A percentile compares a stretch with the other conserved stretches of the same genome.
Evolutionary conservation across 2,888 invertebrate genomes (phyloP).

Genomic region (Drosophila sordidula): DNA sequence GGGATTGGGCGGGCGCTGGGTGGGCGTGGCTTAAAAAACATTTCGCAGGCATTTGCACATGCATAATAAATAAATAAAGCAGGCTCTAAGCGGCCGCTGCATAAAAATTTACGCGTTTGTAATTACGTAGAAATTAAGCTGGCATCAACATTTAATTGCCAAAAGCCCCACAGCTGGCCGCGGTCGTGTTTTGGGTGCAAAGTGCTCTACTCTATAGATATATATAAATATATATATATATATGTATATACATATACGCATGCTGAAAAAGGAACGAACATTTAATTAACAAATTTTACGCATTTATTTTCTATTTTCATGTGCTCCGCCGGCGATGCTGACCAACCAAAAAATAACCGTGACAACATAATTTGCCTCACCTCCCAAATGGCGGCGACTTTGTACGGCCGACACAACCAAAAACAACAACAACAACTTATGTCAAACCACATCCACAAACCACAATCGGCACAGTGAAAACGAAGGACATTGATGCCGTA

Average conservation of each 20-base stretch:
- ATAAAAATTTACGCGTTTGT: constrained; percentile 74
- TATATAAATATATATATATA: not conserved
- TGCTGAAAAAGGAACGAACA: constrained; percentile 53
- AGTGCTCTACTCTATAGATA: not conserved
- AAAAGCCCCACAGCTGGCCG: constrained; percentile 44
- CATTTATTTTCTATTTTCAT: constrained; percentile 80
- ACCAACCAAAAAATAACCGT: constrained; percentile 56
- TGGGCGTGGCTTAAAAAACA: constrained; percentile 44
- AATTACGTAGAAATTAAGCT: constrained; percentile 76
- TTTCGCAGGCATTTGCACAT: constrained; percentile 71
- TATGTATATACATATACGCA: constrained; percentile 35
- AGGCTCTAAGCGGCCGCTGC: constrained; percentile 39
- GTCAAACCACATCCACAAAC: constrained; percentile 38
- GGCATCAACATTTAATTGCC: constrained; percentile 78
- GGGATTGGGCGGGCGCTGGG: not conserved
- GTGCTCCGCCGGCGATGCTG: constrained; percentile 47
- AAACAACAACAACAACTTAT: constrained; percentile 41
- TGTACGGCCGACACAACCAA: constrained; percentile 22
- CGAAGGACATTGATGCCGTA: constrained; percentile 93
- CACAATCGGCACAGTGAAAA: constrained; percentile 86
- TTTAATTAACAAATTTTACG: constrained; percentile 80
- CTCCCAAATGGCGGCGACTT: constrained; percentile 38
- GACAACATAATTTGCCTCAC: constrained; percentile 72
- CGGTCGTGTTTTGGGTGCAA: constrained; percentile 2
- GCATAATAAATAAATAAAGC: constrained; percentile 67